Conservation (phyloP, 2,888 invertebrate genomes). For the Prionchulus punctatus region DNA sequence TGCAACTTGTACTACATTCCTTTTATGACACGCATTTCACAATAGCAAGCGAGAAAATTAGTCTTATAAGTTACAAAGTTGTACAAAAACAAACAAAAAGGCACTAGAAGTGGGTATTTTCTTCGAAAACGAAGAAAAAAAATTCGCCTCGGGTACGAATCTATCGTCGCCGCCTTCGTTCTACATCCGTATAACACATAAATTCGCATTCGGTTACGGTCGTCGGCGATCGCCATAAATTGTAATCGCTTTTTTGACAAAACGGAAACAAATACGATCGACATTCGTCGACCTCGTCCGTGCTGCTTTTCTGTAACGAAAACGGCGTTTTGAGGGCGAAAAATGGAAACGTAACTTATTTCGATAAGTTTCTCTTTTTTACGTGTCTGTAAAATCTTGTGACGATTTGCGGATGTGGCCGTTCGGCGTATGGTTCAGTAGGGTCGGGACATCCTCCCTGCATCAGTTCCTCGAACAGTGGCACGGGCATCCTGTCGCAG, state of each 20-base stretch:
- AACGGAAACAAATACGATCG: slow-evolving; percentile 30
- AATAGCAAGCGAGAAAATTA: too few relatives aligned
- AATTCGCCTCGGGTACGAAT: too few relatives aligned
- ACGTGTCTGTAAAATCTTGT: neutral
- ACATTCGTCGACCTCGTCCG: slow-evolving; percentile 24
- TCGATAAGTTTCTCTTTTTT: neutral
- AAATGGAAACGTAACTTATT: too few relatives aligned
- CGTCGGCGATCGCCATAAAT: slow-evolving; percentile 29
- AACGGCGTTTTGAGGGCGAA: too few relatives aligned
- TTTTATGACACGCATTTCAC: too few relatives aligned
- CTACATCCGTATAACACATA: too few relatives aligned
- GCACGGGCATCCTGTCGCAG: slow-evolving; percentile 1
- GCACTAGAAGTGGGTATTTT: too few relatives aligned
- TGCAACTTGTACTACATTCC: too few relatives aligned
- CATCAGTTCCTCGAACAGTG: neutral
- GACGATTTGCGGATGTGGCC: neutral
- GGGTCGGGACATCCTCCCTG: neutral
- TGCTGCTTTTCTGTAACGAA: neutral
- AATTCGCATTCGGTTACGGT: slow-evolving; percentile 29
- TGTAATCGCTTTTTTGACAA: slow-evolving; percentile 30
- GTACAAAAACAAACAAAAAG: too few relatives aligned
- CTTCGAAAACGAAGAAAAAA: too few relatives aligned
- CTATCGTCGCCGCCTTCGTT: too few relatives aligned
- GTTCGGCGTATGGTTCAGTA: neutral
- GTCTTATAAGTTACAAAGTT: too few relatives aligned